Evolutionary conservation across 2,888 invertebrate genomes (phyloP).

Genomic region (Helicoverpa assulta): DNA sequence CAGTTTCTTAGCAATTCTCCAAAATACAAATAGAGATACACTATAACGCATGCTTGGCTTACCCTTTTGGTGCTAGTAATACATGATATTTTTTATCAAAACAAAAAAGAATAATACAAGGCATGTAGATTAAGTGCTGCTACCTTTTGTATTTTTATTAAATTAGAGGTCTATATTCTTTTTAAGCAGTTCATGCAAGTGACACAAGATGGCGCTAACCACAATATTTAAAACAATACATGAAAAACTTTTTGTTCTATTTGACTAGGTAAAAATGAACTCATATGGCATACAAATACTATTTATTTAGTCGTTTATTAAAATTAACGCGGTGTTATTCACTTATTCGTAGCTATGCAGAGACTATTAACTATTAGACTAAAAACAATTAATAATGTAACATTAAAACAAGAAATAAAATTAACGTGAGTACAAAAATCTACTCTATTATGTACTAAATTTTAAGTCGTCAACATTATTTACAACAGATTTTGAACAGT

Average conservation of each 20-base stretch:
- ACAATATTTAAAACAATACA: not conserved
- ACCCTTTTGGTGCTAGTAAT: too few relatives aligned
- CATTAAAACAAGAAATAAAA: conserved; percentile 28
- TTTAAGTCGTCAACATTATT: conserved; percentile 16
- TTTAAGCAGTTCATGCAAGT: not conserved
- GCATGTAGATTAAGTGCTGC: not conserved
- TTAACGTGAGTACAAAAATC: conserved; percentile 17
- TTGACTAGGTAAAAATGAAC: not conserved
- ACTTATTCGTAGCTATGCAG: not conserved
- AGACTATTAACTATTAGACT: not conserved
- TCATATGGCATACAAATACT: not conserved
- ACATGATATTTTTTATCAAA: too few relatives aligned
- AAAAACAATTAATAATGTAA: conserved; percentile 1
- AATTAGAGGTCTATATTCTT: not conserved
- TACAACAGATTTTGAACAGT: conserved; percentile 11
- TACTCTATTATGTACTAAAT: conserved; percentile 1
- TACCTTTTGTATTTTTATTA: not conserved
- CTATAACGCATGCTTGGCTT: too few relatives aligned
- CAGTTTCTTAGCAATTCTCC: too few relatives aligned
- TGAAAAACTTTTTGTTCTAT: too few relatives aligned
- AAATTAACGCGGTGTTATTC: conserved; percentile 13
- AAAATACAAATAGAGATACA: too few relatives aligned
- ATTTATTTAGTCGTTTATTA: conserved; percentile 12
- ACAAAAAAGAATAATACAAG: not conserved
- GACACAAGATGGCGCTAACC: not conserved